Conservation (phyloP, 1,140 invertebrate species). For the Anastrepha ludens region DNA sequence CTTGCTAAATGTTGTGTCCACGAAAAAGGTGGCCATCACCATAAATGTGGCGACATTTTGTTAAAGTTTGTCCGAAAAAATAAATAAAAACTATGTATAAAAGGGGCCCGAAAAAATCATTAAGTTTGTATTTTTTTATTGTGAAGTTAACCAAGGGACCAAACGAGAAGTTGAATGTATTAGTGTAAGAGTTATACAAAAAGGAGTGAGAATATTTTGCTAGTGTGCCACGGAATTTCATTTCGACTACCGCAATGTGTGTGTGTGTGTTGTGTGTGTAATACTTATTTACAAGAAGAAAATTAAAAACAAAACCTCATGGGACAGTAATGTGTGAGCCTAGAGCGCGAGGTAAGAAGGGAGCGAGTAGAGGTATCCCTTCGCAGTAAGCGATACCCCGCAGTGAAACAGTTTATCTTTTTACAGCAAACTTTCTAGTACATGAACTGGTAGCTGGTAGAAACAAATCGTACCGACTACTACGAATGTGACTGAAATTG, state of each 20-base stretch:
- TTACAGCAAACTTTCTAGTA: no score
- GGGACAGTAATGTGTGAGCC: neutral
- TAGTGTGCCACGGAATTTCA: neutral
- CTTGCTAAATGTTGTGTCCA: neutral
- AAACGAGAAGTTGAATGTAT: neutral
- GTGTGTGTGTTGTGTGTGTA: neutral
- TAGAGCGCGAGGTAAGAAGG: no score
- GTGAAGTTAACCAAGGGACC: neutral
- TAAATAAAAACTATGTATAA: no score
- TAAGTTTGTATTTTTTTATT: neutral
- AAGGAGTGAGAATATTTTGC: neutral
- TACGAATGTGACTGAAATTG: no score
- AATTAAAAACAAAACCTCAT: neutral
- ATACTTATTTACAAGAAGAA: neutral
- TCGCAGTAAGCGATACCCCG: no score
- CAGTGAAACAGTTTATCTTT: no score
- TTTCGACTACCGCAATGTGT: neutral
- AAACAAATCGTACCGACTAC: no score
- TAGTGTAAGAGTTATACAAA: neutral
- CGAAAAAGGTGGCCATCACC: neutral
- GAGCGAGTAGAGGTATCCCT: no score
- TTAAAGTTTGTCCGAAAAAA: neutral
- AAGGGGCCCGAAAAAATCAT: neutral
- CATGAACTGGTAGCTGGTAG: no score
- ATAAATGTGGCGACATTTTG: neutral